These are phyloP conservation scores for Protosalanx chinensis DNA, from an alignment of 2,797 vertebrate genomes.

Conservation along the genomic window DNA sequence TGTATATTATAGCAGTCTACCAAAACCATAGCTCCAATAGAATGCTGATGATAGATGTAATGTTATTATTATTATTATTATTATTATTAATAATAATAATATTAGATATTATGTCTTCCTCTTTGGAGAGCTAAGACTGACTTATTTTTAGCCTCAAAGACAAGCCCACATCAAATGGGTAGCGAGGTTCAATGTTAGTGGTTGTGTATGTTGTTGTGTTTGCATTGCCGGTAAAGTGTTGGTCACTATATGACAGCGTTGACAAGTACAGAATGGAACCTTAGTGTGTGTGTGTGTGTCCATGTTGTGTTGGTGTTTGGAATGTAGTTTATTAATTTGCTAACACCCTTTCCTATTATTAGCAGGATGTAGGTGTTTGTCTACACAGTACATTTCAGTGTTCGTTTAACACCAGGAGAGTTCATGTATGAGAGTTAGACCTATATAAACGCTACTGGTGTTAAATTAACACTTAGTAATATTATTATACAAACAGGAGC, in stretches of 20 bases:
- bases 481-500: no score
- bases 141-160: background rate
- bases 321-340: background rate
- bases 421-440: no score
- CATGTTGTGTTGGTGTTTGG: constrained; percentile 3
- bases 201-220: constrained; percentile 14
- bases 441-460: no score
- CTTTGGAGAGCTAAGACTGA: background rate
- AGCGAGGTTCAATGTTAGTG: background rate
- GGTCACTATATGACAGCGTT: background rate
- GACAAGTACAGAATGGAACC: constrained; percentile 1
- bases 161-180: background rate
- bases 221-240: constrained; percentile 1
- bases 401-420: no score
- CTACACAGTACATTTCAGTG: background rate
- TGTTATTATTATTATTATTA: background rate
- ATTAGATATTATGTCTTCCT: constrained; percentile 1
- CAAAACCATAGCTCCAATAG: background rate
- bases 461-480: no score
- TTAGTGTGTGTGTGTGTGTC: background rate
- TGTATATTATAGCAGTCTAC: background rate
- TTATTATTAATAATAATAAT: no score
- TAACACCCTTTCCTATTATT: background rate
- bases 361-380: background rate
- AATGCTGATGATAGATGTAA: background rate